Evolutionary conservation across 2,113 vertebrate genomes (phyloP).

Genomic region (Mustela nigripes): DNA sequence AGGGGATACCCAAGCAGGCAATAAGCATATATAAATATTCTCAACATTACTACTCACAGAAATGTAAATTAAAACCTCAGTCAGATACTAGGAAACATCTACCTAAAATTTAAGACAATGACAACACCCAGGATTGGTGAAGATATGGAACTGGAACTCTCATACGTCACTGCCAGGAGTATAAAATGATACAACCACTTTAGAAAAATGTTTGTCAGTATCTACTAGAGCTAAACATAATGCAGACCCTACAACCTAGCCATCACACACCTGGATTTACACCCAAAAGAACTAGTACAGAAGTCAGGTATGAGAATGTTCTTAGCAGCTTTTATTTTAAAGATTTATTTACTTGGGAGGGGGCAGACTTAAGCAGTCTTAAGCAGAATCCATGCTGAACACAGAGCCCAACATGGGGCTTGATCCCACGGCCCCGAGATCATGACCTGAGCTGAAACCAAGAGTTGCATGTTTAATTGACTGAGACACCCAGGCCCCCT

Average conservation of each 20-base stretch:
- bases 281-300: not conserved
- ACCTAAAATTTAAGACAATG: constrained; percentile 23
- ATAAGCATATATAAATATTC: not conserved
- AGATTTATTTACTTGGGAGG: not conserved
- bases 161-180: not conserved
- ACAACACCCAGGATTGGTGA: not conserved
- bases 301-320: constrained; percentile 3
- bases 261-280: not conserved
- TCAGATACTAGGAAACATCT: not conserved
- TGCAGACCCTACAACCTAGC: not conserved
- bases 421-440: not conserved
- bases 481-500: not conserved
- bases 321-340: not conserved
- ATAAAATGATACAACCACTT: not conserved
- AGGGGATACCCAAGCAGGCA: not conserved
- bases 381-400: not conserved
- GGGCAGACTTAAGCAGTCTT: not conserved
- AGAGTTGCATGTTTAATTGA: not conserved
- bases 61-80: constrained; percentile 24
- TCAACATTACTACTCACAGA: not conserved
- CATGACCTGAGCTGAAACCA: not conserved
- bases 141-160: not conserved
- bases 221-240: not conserved
- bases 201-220: not conserved
- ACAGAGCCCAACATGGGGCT: too few species aligned